Conservation (phyloP, 2,113 vertebrate species). For the Megatriorchis doriae region DNA sequence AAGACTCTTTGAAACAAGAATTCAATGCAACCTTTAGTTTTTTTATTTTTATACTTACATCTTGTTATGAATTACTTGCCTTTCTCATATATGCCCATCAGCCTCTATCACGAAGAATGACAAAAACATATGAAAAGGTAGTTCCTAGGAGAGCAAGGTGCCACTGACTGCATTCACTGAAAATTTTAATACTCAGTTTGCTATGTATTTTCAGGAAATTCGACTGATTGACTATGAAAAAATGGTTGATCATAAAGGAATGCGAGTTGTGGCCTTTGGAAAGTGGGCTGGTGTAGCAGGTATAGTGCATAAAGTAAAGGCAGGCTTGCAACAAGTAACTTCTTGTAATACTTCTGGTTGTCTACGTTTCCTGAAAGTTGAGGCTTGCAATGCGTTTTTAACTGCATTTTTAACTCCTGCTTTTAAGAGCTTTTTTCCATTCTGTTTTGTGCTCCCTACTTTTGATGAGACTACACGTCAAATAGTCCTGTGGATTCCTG, state of each 20-base stretch:
- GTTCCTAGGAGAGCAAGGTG: neutral
- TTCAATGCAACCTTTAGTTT: neutral
- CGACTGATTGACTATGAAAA: conserved; percentile 98
- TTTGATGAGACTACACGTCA: neutral
- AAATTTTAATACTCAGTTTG: conserved; percentile 37
- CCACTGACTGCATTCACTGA: neutral
- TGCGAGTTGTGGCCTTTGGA: conserved; percentile 92
- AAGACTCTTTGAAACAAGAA: neutral
- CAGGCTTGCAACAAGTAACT: conserved; percentile 21
- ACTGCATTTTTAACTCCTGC: conserved; percentile 15
- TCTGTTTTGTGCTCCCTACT: neutral
- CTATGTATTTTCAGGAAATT: conserved; percentile 82
- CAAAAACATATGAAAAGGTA: neutral
- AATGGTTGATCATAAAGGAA: conserved; percentile 93
- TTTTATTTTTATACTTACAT: neutral
- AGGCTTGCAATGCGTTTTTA: neutral
- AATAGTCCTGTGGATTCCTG: neutral
- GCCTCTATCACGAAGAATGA: neutral
- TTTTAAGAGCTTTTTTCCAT: conserved; percentile 18
- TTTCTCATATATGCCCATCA: neutral
- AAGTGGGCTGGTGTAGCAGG: conserved; percentile 98
- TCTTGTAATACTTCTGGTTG: neutral
- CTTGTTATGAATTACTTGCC: neutral
- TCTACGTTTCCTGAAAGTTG: neutral
- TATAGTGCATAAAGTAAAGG: conserved; percentile 65